Conservation (phyloP, 1,140 invertebrate genomes). For the Panulirus ornatus region DNA sequence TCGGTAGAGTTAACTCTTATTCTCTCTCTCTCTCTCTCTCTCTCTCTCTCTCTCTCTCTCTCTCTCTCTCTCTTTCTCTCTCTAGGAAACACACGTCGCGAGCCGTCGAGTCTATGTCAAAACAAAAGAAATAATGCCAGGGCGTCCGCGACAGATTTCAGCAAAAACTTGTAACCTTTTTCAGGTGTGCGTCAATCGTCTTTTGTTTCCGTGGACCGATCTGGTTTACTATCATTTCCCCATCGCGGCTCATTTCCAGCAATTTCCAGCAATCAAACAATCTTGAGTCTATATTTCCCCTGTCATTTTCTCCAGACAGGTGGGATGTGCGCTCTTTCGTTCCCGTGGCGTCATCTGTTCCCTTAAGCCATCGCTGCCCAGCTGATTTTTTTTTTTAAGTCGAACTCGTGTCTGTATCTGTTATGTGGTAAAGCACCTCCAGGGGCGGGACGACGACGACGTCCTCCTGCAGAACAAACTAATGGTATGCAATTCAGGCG, state of each 20-base stretch:
- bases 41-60: too few species aligned
- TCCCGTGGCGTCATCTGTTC: neutral
- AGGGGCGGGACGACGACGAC: too few species aligned
- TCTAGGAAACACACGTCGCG: too few species aligned
- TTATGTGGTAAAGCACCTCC: too few species aligned
- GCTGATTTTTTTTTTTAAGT: too few species aligned
- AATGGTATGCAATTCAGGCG: neutral
- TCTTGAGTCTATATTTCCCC: slow-evolving; percentile 47
- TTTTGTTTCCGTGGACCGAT: neutral
- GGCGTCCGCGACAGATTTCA: neutral
- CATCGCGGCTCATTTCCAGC: slow-evolving; percentile 44
- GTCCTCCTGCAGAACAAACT: slow-evolving; percentile 2
- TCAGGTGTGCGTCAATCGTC: neutral
- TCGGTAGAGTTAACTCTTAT: too few species aligned
- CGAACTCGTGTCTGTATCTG: neutral
- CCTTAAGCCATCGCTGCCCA: neutral
- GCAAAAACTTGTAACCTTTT: neutral
- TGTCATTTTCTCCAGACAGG: slow-evolving; percentile 39
- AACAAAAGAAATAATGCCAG: neutral
- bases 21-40: too few species aligned
- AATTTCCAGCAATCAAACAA: slow-evolving; percentile 53
- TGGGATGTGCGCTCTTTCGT: slow-evolving; percentile 8
- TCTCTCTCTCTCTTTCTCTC: too few species aligned
- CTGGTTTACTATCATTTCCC: neutral
- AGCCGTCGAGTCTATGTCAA: neutral